These are phyloP conservation scores for Eupithecia dodoneata DNA, from an alignment of 2,888 invertebrate species.

Conservation along the genomic window DNA sequence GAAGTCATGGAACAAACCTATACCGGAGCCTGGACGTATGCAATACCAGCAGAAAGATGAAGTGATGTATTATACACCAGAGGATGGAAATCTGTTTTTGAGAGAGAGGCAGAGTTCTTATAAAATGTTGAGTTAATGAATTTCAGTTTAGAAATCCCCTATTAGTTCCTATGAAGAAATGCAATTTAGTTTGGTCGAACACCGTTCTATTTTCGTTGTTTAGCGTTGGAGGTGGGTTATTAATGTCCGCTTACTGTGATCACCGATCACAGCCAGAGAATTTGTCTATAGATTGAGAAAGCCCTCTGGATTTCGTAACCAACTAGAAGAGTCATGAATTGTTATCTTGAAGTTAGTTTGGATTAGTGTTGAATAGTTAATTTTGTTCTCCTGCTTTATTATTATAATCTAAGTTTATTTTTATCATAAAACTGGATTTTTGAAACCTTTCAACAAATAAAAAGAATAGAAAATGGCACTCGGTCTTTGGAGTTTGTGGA, in stretches of 20 bases:
- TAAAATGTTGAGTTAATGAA: not conserved
- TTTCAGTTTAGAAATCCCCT: too few relatives aligned
- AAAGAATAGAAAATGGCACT: slow-evolving; percentile 56
- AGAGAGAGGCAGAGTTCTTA: not conserved
- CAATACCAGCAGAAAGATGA: slow-evolving; percentile 30
- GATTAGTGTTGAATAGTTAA: not conserved
- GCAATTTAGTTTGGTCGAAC: not conserved
- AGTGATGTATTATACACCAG: slow-evolving; percentile 58
- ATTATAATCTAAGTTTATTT: not conserved
- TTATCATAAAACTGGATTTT: not conserved
- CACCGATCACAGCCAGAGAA: slow-evolving; percentile 58
- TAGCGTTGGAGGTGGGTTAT: slow-evolving; percentile 55
- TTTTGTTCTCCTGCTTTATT: not conserved
- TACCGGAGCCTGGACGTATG: slow-evolving; percentile 58
- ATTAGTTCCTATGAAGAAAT: too few relatives aligned
- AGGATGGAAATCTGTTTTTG: slow-evolving; percentile 51
- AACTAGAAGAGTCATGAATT: slow-evolving; percentile 23
- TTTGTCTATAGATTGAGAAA: slow-evolving; percentile 48
- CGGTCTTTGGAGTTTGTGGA: slow-evolving; percentile 61
- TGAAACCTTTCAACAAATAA: not conserved
- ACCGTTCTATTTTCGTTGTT: not conserved
- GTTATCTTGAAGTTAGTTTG: not conserved
- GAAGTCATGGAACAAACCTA: slow-evolving; percentile 49
- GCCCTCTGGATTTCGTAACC: slow-evolving; percentile 29
- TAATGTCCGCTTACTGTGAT: slow-evolving; percentile 69